Percentiles rank a stretch among this genome's conserved stretches.
Evolutionary conservation across 2,888 invertebrate species (phyloP).

Genomic region (Miltochrista miniata): DNA sequence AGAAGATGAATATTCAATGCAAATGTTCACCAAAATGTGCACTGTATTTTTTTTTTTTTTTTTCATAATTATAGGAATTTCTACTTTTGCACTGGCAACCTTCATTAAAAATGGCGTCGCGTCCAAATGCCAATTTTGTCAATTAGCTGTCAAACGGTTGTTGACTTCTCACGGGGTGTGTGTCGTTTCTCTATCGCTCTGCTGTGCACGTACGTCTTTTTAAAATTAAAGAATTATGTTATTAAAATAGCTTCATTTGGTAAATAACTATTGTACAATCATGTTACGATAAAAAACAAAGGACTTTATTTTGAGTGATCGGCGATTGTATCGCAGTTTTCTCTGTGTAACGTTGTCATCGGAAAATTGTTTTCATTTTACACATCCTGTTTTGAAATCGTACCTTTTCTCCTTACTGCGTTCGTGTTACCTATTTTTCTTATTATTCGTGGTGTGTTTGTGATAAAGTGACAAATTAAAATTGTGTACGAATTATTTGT

Average conservation of each 20-base stretch:
- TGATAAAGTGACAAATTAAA: slow-evolving; percentile 9
- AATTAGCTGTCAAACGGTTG: slow-evolving; percentile 72
- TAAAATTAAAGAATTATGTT: slow-evolving; percentile 14
- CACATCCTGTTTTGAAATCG: slow-evolving; percentile 52
- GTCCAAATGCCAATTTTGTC: slow-evolving; percentile 31
- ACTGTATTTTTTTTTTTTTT: background rate
- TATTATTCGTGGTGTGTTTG: slow-evolving; percentile 17
- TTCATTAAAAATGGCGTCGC: slow-evolving; percentile 53
- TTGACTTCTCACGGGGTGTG: slow-evolving; percentile 62
- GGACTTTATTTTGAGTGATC: background rate
- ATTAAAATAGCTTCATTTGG: background rate
- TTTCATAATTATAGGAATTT: slow-evolving; percentile 16
- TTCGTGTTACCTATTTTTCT: slow-evolving; percentile 37
- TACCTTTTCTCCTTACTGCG: slow-evolving; percentile 34
- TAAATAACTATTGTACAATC: slow-evolving; percentile 6
- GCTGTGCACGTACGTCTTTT: slow-evolving; percentile 9
- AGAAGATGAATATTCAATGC: too few relatives aligned
- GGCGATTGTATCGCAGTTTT: slow-evolving; percentile 14
- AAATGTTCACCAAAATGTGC: too few relatives aligned
- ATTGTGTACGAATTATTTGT: slow-evolving; percentile 5
- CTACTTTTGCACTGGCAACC: slow-evolving; percentile 30
- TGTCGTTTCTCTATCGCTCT: slow-evolving; percentile 30
- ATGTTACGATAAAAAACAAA: slow-evolving; percentile 19
- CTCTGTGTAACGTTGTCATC: slow-evolving; percentile 20
- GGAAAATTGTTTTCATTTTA: slow-evolving; percentile 49